Evolutionary conservation across 1,140 invertebrate species (phyloP).

Genomic region (Acromyrmex heyeri): DNA sequence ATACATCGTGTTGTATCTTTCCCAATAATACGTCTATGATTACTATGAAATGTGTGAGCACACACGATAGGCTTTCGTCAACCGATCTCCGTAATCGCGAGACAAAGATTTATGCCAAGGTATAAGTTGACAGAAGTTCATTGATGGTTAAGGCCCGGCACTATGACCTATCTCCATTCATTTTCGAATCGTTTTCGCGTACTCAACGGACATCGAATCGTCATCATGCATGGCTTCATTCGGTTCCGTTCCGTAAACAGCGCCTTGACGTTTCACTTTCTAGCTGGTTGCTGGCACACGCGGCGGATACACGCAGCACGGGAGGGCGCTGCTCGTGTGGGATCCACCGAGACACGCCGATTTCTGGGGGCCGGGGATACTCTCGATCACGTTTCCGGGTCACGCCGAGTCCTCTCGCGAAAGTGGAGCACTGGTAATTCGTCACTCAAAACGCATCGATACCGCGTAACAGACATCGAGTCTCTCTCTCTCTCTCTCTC

Average conservation of each 20-base stretch:
- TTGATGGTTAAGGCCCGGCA: not conserved
- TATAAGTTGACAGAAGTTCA: not conserved
- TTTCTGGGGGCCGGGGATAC: conserved; percentile 13
- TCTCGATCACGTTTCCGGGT: conserved; percentile 33
- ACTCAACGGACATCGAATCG: conserved; percentile 18
- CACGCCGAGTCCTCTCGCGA: conserved; percentile 44
- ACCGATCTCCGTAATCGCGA: not conserved
- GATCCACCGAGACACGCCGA: not conserved
- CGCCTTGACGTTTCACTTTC: conserved; percentile 59
- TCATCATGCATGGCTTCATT: not conserved
- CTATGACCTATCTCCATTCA: not conserved
- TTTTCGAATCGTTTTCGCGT: conserved; percentile 33
- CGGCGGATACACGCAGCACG: not conserved
- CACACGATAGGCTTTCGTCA: not conserved
- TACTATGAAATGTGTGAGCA: not conserved
- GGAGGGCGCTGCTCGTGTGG: conserved; percentile 35
- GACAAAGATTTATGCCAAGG: not conserved
- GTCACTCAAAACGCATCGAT: conserved; percentile 44
- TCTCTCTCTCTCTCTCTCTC: not conserved
- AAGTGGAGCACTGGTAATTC: conserved; percentile 64
- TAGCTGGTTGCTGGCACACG: conserved; percentile 45
- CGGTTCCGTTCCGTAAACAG: conserved; percentile 13
- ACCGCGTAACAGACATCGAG: conserved; percentile 10
- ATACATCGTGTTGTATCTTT: not conserved
- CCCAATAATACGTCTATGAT: not conserved